Conservation (phyloP, 2,797 vertebrate genomes). For the Peromyscus nudipes region DNA sequence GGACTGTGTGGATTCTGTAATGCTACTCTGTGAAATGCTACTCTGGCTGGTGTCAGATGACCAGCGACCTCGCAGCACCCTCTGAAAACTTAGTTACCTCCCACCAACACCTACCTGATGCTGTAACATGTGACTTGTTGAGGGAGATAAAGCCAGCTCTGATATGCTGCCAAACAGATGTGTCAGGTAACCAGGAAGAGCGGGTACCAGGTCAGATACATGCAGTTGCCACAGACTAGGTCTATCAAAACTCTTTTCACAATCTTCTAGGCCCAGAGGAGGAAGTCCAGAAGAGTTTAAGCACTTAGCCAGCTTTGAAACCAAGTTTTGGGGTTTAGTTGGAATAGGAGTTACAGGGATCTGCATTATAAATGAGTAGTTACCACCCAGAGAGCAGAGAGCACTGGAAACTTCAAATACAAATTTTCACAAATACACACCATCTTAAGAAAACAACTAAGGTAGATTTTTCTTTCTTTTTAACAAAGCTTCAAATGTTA, state of each 20-base stretch:
- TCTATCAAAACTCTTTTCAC: background rate
- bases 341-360: too few relatives aligned
- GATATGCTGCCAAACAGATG: background rate
- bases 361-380: background rate
- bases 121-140: background rate
- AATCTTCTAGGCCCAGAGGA: background rate
- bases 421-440: background rate
- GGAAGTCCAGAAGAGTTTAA: background rate
- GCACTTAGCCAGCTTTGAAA: background rate
- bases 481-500: slow-evolving; percentile 24
- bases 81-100: background rate
- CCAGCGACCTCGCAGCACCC: background rate
- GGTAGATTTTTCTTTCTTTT: background rate
- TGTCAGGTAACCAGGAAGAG: background rate
- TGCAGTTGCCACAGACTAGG: background rate
- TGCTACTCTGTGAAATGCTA: too few relatives aligned
- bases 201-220: background rate
- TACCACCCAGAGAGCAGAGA: background rate
- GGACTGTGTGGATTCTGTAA: background rate
- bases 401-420: background rate
- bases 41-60: background rate
- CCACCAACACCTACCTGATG: background rate
- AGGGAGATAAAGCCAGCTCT: background rate
- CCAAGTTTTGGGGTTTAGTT: background rate
- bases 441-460: background rate